Evolutionary conservation across 2,113 vertebrate genomes (phyloP).

Genomic region (Muntiacus reevesi): DNA sequence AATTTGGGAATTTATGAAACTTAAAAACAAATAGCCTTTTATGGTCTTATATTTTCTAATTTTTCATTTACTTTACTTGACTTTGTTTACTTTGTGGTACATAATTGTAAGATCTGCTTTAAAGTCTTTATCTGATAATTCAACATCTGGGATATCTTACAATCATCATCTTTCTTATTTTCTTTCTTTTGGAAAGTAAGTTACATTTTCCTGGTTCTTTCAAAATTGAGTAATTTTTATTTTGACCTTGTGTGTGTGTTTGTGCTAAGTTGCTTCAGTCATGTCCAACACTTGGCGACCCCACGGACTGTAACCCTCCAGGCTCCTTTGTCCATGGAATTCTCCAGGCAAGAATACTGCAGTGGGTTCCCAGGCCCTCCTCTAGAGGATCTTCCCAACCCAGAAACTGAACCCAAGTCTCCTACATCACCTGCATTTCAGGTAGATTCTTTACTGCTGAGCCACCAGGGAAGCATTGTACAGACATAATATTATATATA

Average conservation of each 20-base stretch:
- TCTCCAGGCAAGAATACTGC: not conserved
- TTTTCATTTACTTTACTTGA: not conserved
- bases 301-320: not conserved
- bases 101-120: not conserved
- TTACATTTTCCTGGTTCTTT: not conserved
- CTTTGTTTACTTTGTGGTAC: not conserved
- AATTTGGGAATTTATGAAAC: not conserved
- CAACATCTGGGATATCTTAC: not conserved
- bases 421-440: not conserved
- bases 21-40: slow-evolving; percentile 6
- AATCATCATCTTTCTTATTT: not conserved
- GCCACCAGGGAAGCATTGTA: not conserved
- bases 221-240: not conserved
- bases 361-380: not conserved
- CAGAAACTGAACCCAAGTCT: not conserved
- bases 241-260: not conserved
- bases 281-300: not conserved
- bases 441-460: not conserved
- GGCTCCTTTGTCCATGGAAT: not conserved
- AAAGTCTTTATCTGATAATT: not conserved
- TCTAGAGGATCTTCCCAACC: not conserved
- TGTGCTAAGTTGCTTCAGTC: not conserved
- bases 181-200: not conserved
- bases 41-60: not conserved
- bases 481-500: not conserved